phyloP scores from a whole-genome alignment of 2,888 invertebrate species.

The Thereva nobilitata region DNA sequence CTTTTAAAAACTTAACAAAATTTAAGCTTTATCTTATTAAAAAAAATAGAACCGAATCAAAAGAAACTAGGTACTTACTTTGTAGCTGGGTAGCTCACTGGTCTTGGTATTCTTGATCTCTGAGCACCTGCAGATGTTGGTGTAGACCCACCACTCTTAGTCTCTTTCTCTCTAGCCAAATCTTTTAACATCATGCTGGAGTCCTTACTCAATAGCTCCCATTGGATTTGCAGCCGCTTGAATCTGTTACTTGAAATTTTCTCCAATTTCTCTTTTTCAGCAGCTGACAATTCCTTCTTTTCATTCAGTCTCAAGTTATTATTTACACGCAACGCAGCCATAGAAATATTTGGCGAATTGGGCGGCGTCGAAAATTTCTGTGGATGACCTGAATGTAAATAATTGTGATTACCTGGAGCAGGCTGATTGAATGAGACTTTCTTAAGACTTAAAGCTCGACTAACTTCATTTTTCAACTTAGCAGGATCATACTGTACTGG shows the following conservation, averaged over 20 bases:
- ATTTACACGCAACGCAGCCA: constrained; percentile 52
- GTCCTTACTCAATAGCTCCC: constrained; percentile 58
- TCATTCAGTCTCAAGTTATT: constrained; percentile 34
- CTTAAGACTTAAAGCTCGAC: constrained; percentile 57
- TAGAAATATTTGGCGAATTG: constrained; percentile 75
- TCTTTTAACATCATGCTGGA: constrained; percentile 55
- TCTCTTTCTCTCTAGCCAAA: constrained; percentile 54
- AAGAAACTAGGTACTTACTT: constrained; percentile 51
- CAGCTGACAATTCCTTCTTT: constrained; percentile 41
- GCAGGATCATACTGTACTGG: constrained; percentile 54
- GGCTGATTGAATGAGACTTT: constrained; percentile 56
- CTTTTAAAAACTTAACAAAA: constrained; percentile 8
- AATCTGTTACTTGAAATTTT: constrained; percentile 58
- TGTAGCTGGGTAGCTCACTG: constrained; percentile 58
- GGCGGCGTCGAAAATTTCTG: constrained; percentile 67
- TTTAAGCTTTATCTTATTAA: neutral
- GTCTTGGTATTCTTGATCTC: constrained; percentile 57
- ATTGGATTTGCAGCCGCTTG: constrained; percentile 58
- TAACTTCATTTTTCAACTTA: constrained; percentile 58
- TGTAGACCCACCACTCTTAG: constrained; percentile 58
- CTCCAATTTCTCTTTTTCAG: constrained; percentile 50
- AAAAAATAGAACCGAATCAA: neutral
- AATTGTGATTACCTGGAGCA: constrained; percentile 29
- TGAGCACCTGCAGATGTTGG: constrained; percentile 55
- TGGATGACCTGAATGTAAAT: constrained; percentile 41